Base-by-base conservation (phyloP, 2,113 vertebrate species). In the Platichthys flesus region DNA sequence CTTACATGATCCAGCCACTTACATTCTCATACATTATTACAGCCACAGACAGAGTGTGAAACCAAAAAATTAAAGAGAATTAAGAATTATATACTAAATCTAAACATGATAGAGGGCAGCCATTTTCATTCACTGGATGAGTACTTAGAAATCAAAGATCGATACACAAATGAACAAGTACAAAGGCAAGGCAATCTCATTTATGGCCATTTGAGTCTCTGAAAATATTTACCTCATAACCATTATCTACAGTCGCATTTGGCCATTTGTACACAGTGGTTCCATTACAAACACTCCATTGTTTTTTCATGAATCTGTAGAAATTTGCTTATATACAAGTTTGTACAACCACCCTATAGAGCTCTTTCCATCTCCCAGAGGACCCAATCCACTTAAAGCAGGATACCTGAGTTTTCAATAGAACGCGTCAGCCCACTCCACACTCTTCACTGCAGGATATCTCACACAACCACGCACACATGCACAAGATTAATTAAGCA, bases 401-500 rank as follows among this genome's bases (percentile, higher is more conserved):
- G 93, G 93, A 95, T 97, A 97, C 97, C 97, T 97, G 97, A 99
- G 97, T 94, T 96, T 96, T 95, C 95, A 92, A 93, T 92, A 94
- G 82, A 94, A 94, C 42, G 82, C 94, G 94, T 94, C 91, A 78
- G 89, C 90, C 90, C 90, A 93, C 94, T 94, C 89, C 68, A 82
- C 93, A 94, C 94, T 67, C 93, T 89, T 91, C 94, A 93, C 95
- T 89, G 89, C 94, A 95, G 94, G 90, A 92, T 89, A 93, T 92
- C 90, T 49, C 62, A n/a, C 79, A 69, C 81, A 71, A 28, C 31
- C 83, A 81, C 84, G 59, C 76, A 56, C 54, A 42, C 81, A 76
- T 13, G 15, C 79, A 83, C 65, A 69, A 81, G 72, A 35, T 65
- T 58, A 89, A 40, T 65, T 61, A 89, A 61, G 68, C 74, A 81